Evolutionary conservation across 2,888 invertebrate species (phyloP), one percentile per base, ranked within the genome.

Genomic region (Rapana venosa): DNA sequence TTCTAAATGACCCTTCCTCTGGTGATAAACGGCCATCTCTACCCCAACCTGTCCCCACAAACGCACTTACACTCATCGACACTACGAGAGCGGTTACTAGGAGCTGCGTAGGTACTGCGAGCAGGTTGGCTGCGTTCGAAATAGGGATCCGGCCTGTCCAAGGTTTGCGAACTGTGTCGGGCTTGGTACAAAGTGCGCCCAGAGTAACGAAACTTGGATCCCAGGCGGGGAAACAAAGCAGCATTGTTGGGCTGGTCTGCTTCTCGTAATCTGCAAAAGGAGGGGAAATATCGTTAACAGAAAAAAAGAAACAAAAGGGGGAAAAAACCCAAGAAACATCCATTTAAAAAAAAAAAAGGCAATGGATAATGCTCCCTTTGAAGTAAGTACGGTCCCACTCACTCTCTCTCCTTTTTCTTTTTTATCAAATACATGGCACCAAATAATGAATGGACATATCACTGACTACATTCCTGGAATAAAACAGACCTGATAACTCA

Each of bases 141-240:
- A 96, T 97, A 97, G 90, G 98, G 97, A 93, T 98, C 98, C 94
- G 98, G 97, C 95, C 98, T 97, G 94, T 98, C 98, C 93, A 98
- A 98, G 61, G 98, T 97, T 74, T 96, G 95, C 66, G 96, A 96
- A 85, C 98, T 98, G 96, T 98, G 98, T 96, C 96, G 94, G 1
- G 98, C 98, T 97, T 99, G 99, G 97, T 98, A 99, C 97, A 98
- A 98, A 93, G 99, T 99, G 96, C 99, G 97, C 1, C 99, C 99
- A 88, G 98, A 98, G 97, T 99, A 99, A 88, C 99, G 98, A 97
- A 99, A 99, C 94, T 98, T 98, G 26, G 98, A 98, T 32, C 96
- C 96, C 91, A 96, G 96, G 70, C 95, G 94, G 87, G 96, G 95
- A 91, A 96, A 94, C 90, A 98, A 97, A 90, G 98, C 97, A 96